Evolutionary conservation across 2,888 invertebrate species (phyloP).

Genomic region (Ditula angustiorana): DNA sequence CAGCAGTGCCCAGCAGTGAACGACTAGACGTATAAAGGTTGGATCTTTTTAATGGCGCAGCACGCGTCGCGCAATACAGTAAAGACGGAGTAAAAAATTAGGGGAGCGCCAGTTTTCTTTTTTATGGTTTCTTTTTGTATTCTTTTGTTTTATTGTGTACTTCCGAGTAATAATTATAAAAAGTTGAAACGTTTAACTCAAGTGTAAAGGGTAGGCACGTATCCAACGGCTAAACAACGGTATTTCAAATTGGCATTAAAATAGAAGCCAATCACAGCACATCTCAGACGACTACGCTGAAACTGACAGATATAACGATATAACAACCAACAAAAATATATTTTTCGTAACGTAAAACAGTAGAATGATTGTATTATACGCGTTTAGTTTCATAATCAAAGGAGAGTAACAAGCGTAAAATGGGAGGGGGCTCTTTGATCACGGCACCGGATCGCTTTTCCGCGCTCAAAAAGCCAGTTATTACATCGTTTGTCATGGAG

Average conservation of each 20-base stretch:
- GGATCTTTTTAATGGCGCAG: too few relatives aligned
- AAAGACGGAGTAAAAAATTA: neutral
- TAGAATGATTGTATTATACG: slow-evolving; percentile 67
- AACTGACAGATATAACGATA: neutral
- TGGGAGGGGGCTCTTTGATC: slow-evolving; percentile 81
- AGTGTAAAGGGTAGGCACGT: neutral
- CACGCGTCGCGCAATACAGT: neutral
- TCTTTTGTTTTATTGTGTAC: neutral
- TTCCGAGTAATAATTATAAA: neutral
- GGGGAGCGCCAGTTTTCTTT: neutral
- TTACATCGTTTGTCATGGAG: slow-evolving; percentile 73
- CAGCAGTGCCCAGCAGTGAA: too few relatives aligned
- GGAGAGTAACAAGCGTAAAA: slow-evolving; percentile 76
- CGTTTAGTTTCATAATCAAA: slow-evolving; percentile 74
- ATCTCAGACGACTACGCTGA: neutral
- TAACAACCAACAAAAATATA: neutral
- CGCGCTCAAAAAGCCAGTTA: slow-evolving; percentile 75
- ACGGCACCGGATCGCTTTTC: slow-evolving; percentile 72
- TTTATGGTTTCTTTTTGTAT: neutral
- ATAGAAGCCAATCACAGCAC: too few relatives aligned
- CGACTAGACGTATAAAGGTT: too few relatives aligned
- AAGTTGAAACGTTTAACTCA: neutral
- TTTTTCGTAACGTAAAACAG: neutral
- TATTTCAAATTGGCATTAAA: neutral
- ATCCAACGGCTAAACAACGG: neutral